Evolutionary conservation across 2,888 invertebrate genomes (phyloP).

Genomic region (Limnephilus marmoratus): DNA sequence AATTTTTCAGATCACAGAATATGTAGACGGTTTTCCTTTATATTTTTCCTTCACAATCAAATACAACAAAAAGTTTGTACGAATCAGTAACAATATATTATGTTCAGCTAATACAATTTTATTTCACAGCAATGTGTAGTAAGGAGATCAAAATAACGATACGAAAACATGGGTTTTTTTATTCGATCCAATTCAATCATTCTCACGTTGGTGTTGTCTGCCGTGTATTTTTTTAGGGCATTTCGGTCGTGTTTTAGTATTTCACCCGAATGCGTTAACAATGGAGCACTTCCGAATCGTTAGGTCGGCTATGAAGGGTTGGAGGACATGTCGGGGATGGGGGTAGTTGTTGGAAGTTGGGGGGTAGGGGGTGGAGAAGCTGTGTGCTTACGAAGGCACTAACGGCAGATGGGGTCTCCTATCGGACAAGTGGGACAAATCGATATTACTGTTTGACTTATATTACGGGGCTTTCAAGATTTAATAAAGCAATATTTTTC

Average conservation of each 20-base stretch:
- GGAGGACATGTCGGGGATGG: not conserved
- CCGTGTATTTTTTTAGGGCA: not conserved
- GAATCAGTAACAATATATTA: no score
- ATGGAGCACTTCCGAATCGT: constrained; percentile 11
- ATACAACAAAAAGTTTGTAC: no score
- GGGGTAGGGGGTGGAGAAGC: no score
- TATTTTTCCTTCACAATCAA: no score
- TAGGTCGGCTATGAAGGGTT: not conserved
- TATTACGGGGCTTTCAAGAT: not conserved
- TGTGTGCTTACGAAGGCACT: not conserved
- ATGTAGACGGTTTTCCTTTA: no score
- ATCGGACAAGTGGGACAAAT: not conserved
- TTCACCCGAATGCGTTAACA: not conserved
- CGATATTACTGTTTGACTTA: not conserved
- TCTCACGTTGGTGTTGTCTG: not conserved
- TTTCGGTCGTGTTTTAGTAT: not conserved
- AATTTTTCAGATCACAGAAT: no score
- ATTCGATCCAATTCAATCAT: not conserved
- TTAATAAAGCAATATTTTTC: not conserved
- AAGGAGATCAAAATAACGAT: not conserved
- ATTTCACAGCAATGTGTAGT: not conserved
- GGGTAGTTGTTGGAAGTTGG: not conserved
- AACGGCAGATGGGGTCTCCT: not conserved
- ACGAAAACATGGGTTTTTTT: not conserved
- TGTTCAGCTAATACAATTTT: not conserved